Conservation (phyloP, 1,140 invertebrate species). For the Colletes latitarsis region DNA sequence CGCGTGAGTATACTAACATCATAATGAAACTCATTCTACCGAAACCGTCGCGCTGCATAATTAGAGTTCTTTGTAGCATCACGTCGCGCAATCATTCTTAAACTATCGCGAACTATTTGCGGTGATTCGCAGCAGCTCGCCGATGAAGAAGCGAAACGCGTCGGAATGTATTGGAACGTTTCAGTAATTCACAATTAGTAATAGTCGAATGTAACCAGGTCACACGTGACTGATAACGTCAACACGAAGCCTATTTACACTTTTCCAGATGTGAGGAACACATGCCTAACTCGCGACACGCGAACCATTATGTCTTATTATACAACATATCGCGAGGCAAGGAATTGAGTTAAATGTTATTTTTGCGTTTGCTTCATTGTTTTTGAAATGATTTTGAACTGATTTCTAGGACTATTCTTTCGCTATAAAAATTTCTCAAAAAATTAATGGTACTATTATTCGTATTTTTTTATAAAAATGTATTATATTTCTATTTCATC, state of each 20-base stretch:
- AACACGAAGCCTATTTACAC: slow-evolving; percentile 18
- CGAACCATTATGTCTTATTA: not conserved
- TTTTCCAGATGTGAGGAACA: not conserved
- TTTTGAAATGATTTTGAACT: too few relatives aligned
- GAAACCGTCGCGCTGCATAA: slow-evolving; percentile 48
- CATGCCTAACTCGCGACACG: not conserved
- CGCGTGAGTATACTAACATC: slow-evolving; percentile 52
- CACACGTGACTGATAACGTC: slow-evolving; percentile 29
- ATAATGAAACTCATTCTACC: slow-evolving; percentile 53
- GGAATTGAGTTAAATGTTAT: not conserved
- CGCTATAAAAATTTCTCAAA: too few relatives aligned
- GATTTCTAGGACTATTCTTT: not conserved
- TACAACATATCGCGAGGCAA: not conserved
- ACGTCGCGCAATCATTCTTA: slow-evolving; percentile 7
- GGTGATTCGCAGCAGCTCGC: not conserved
- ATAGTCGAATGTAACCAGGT: slow-evolving; percentile 5
- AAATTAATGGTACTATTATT: too few relatives aligned
- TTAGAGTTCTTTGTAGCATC: slow-evolving; percentile 48
- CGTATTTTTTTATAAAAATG: too few relatives aligned
- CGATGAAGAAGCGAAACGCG: too few relatives aligned
- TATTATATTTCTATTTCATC: too few relatives aligned
- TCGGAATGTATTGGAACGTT: too few relatives aligned
- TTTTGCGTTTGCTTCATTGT: not conserved
- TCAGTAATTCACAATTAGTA: slow-evolving; percentile 7
- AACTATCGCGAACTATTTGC: slow-evolving; percentile 1